Evolutionary conservation across 2,113 vertebrate genomes (phyloP).

Genomic region (Nicator chloris): DNA sequence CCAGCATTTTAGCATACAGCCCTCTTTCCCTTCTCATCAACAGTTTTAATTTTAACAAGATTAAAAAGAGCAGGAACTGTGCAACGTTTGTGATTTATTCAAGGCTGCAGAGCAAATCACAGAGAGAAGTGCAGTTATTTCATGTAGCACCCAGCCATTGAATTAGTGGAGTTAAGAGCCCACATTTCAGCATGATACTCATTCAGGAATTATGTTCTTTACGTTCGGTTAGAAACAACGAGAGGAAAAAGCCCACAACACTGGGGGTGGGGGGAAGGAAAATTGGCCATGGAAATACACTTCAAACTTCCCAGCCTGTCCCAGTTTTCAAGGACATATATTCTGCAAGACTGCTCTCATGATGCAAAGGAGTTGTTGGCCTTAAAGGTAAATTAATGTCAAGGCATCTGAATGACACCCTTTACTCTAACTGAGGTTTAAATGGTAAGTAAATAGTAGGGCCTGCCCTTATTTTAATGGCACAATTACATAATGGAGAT

Average conservation of each 20-base stretch:
- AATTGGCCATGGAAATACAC: not conserved
- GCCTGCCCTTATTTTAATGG: not conserved
- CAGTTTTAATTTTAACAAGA: not conserved
- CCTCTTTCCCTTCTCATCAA: not conserved
- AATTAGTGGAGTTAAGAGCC: not conserved
- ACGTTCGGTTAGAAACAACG: fast-evolving
- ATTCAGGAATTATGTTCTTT: not conserved
- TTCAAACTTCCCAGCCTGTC: not conserved
- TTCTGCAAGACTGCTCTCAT: not conserved
- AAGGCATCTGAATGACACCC: not conserved
- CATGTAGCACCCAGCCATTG: not conserved
- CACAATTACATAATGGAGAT: not conserved
- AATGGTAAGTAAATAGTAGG: not conserved
- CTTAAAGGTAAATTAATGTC: not conserved
- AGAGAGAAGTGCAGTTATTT: not conserved
- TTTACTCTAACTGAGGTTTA: not conserved
- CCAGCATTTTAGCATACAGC: not conserved
- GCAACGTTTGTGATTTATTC: not conserved
- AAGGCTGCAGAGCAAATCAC: not conserved
- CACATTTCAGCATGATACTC: fast-evolving
- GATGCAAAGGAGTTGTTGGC: not conserved
- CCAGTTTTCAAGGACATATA: not conserved
- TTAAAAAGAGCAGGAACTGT: not conserved
- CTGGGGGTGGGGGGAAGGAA: no score
- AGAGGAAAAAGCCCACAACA: not conserved